Percentiles rank a stretch among this genome's conserved stretches.
Conservation (phyloP, 2,888 invertebrate genomes). For the Sisyra terminalis region DNA sequence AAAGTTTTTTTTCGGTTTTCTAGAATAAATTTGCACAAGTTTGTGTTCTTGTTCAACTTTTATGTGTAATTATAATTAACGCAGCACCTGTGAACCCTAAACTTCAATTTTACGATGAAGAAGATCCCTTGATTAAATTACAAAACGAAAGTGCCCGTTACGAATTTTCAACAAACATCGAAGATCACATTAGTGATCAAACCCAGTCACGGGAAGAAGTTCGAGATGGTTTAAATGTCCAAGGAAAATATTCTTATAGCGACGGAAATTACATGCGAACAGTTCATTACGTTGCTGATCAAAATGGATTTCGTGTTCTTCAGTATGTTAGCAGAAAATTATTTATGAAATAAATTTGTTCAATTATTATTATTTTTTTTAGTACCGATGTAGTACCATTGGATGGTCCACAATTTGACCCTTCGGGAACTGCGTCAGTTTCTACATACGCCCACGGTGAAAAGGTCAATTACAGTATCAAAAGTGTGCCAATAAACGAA, state of each 20-base stretch:
- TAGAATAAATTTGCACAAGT: no score
- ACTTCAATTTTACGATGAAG: background rate
- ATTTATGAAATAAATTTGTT: no score
- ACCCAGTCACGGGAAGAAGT: conserved; percentile 26
- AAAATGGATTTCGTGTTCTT: conserved; percentile 40
- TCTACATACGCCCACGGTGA: conserved; percentile 25
- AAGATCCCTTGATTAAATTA: background rate
- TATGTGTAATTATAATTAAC: no score
- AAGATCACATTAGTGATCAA: conserved; percentile 31
- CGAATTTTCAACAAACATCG: conserved; percentile 26
- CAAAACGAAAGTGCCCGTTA: conserved; percentile 18
- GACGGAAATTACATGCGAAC: conserved; percentile 39
- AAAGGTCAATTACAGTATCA: conserved; percentile 24
- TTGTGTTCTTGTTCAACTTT: no score
- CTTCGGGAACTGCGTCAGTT: conserved; percentile 27
- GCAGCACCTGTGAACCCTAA: no score
- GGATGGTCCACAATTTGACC: conserved; percentile 28
- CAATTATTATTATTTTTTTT: conserved; percentile 11
- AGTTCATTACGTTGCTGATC: conserved; percentile 40
- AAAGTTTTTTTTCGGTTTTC: no score
- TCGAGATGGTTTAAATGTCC: conserved; percentile 27
- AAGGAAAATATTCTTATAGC: conserved; percentile 38
- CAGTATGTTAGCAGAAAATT: conserved; percentile 23
- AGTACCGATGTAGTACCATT: conserved; percentile 28
- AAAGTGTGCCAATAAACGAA: conserved; percentile 16